Percentiles rank a stretch among this genome's conserved stretches.
These are phyloP conservation scores for Oryzias curvinotus DNA, from an alignment of 2,113 vertebrate genomes.

Conservation along the genomic window DNA sequence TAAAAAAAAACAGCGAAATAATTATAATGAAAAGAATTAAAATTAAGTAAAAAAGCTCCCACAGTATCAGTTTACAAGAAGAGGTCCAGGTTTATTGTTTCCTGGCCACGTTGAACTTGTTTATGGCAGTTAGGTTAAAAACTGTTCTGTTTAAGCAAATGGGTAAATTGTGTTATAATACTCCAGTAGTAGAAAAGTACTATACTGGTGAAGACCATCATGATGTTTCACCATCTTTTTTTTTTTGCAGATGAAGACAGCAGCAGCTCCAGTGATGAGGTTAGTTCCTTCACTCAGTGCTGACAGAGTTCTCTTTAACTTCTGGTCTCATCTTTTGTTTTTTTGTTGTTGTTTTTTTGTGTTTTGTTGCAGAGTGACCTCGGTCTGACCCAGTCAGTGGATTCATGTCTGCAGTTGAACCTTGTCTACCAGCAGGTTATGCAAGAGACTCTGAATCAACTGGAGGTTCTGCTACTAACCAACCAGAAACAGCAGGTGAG, in stretches of 20 bases:
- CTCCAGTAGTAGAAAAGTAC: too few species aligned
- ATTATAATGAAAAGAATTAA: too few species aligned
- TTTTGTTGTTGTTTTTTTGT: neutral
- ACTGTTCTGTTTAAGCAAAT: too few species aligned
- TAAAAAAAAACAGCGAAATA: too few species aligned
- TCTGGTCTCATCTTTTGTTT: neutral
- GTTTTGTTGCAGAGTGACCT: conserved; percentile 46
- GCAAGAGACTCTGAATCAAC: conserved; percentile 56
- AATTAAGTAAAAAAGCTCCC: too few species aligned
- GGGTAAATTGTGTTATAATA: too few species aligned
- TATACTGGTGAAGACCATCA: neutral
- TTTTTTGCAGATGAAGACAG: conserved; percentile 25
- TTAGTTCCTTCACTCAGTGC: conserved; percentile 20
- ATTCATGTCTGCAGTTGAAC: conserved; percentile 68
- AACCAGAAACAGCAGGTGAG: conserved; percentile 24
- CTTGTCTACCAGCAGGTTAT: conserved; percentile 71
- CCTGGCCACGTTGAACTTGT: too few species aligned
- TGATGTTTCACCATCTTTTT: neutral
- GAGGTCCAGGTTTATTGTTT: too few species aligned
- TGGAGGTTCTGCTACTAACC: conserved; percentile 41
- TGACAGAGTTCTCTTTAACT: neutral
- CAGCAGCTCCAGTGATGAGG: conserved; percentile 54
- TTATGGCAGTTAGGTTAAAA: too few species aligned
- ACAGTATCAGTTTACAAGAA: too few species aligned
- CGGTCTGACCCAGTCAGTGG: conserved; percentile 40